phyloP scores from a whole-genome alignment of 1,140 invertebrate genomes.

The Drosophila trapezifrons region DNA sequence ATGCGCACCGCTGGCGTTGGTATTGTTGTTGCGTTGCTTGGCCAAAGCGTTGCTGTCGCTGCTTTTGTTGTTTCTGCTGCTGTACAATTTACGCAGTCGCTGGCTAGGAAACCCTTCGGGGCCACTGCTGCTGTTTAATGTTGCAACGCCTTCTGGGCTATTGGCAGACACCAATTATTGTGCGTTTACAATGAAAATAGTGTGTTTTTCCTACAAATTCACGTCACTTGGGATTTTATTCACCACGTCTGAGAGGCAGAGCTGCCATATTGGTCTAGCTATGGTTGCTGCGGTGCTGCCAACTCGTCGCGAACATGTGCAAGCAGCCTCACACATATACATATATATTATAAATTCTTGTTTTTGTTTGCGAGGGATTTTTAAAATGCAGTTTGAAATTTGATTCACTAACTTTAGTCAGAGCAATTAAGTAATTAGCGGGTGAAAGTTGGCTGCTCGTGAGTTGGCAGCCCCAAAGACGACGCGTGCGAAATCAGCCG shows the following conservation, averaged over 20 bases:
- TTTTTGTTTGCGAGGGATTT: constrained; percentile 15
- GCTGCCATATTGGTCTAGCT: constrained; percentile 49
- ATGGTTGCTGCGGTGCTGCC: constrained; percentile 25
- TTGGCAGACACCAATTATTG: constrained; percentile 7
- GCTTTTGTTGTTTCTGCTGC: constrained; percentile 23
- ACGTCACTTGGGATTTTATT: constrained; percentile 70
- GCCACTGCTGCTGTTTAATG: neutral
- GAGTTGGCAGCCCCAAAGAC: constrained; percentile 16
- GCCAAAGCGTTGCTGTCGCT: constrained; percentile 32
- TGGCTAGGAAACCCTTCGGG: constrained; percentile 2
- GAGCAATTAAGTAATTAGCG: constrained; percentile 1
- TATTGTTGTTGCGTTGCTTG: constrained; percentile 52
- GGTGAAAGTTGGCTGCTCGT: neutral
- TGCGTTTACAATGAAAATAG: constrained; percentile 47
- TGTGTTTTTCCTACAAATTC: constrained; percentile 70
- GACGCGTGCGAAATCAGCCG: constrained; percentile 27
- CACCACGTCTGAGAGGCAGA: constrained; percentile 62
- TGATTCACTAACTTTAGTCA: neutral
- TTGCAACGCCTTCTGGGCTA: constrained; percentile 2
- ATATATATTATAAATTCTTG: constrained; percentile 2
- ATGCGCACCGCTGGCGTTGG: constrained; percentile 44
- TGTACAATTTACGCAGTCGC: constrained; percentile 4
- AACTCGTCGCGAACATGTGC: constrained; percentile 28
- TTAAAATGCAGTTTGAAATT: neutral
- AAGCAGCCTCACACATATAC: constrained; percentile 4